These are phyloP conservation scores for Cryptoprocta ferox DNA, from an alignment of 2,797 vertebrate genomes.

Conservation along the genomic window DNA sequence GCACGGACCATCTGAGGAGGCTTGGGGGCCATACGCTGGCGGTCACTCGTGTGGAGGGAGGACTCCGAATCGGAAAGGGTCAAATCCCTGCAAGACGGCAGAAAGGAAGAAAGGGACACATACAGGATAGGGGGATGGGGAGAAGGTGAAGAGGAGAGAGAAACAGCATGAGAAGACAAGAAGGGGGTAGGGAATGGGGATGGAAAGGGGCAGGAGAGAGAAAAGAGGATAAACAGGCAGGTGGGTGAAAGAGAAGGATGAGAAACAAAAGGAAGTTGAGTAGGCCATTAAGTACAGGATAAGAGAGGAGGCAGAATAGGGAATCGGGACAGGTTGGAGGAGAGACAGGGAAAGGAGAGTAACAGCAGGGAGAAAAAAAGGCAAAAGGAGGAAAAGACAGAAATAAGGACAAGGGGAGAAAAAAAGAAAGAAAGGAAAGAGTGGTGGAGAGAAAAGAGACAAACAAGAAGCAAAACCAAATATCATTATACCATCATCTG, in stretches of 20 bases:
- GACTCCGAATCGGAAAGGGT: slow-evolving; percentile 97
- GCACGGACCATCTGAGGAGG: slow-evolving; percentile 89
- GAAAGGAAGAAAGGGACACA: neutral
- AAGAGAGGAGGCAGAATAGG: slow-evolving; percentile 5
- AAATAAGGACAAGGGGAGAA: neutral
- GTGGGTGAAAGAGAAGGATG: neutral
- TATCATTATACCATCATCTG: slow-evolving; percentile 66
- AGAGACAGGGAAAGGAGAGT: neutral
- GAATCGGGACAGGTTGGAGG: slow-evolving; percentile 26
- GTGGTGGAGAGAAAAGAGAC: slow-evolving; percentile 43
- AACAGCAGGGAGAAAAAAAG: neutral
- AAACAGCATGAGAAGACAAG: neutral
- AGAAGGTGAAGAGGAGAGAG: slow-evolving; percentile 28
- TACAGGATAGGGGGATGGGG: slow-evolving; percentile 57
- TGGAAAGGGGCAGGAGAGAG: neutral
- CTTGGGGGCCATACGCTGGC: slow-evolving; percentile 90
- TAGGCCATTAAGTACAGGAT: slow-evolving; percentile 23
- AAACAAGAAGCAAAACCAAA: slow-evolving; percentile 68
- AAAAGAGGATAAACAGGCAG: neutral
- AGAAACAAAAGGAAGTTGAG: slow-evolving; percentile 23
- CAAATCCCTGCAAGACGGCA: slow-evolving; percentile 91
- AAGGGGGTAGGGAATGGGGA: neutral
- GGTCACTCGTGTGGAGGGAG: slow-evolving; percentile 92
- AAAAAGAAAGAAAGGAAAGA: neutral
- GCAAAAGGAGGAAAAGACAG: neutral